Evolutionary conservation across 2,113 vertebrate species (phyloP), one percentile per base, ranked within the genome.

Genomic region (Paradoxurus hermaphroditus): DNA sequence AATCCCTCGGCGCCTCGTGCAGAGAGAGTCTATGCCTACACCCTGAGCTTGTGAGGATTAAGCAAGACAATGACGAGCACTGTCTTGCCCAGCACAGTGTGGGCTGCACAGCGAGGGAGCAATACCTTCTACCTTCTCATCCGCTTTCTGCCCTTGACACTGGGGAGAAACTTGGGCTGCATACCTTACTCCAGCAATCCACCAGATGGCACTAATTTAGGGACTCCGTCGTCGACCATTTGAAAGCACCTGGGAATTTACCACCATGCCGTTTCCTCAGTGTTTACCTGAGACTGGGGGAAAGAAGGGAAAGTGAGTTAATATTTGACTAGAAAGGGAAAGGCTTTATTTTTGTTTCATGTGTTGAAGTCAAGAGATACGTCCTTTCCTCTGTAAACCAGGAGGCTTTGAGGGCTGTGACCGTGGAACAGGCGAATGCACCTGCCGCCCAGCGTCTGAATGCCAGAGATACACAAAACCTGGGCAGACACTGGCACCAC

Each of bases 401-500:
- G 36, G 59, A 51, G 36, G 23, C 81, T 59, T 41, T 10, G 65
- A 82, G 56, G 18, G 46, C 59, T 49, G 41, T 31, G 95, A 95
- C 87, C 70, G 85, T 15, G 14, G 65, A 89, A 27, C 77, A 89
- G 91, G 36, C 39, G 41, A 92, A 94, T 73, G 8, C 9, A 53
- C 53, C 92, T 59, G 59, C 63, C 92, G 85, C 65, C 97, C 93
- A 77, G 95, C 91, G 97, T 93, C 73, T 91, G 97, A 94, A 95
- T 82, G 87, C 89, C 18, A 9, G 68, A 98, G 98, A 97, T 53
- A 97, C 89, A 93, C 92, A 91, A 94, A 94, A 29, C 51, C 94
- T 86, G 93, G 95, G 49, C 78, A 95, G 97, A 98, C 97, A 93
- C 93, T 96, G 95, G 68, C 72, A 75, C 97, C 97, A 96, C 94